phyloP scores from a whole-genome alignment of 53 echinoderm and acorn worm species.

The Zoroaster sp. region DNA sequence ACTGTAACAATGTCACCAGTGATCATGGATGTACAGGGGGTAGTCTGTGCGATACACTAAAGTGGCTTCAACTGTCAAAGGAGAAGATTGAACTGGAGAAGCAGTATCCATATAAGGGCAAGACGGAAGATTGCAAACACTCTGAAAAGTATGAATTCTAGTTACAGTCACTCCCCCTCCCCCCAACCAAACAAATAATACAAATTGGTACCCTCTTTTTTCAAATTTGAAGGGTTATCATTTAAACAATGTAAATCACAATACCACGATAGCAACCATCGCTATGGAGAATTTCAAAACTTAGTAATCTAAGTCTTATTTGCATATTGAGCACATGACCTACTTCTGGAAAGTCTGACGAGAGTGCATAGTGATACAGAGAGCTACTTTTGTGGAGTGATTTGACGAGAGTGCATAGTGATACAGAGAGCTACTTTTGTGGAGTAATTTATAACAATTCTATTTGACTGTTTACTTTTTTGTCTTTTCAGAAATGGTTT shows the following conservation, averaged over 20 bases:
- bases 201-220: too few relatives aligned
- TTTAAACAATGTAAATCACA: neutral
- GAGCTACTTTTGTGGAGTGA: too few relatives aligned
- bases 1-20: conserved; percentile 62
- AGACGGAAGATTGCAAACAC: conserved; percentile 55
- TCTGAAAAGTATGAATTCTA: conserved; percentile 39
- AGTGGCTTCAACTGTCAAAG: conserved; percentile 73
- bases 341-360: too few relatives aligned
- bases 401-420: too few relatives aligned
- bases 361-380: too few relatives aligned
- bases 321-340: too few relatives aligned
- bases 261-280: neutral
- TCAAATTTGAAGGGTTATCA: too few relatives aligned
- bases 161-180: too few relatives aligned
- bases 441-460: too few relatives aligned
- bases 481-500: conserved; percentile 31
- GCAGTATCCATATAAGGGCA: conserved; percentile 70
- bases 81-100: conserved; percentile 63
- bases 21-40: conserved; percentile 84
- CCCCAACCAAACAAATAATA: too few relatives aligned
- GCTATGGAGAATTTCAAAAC: neutral
- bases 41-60: conserved; percentile 59
- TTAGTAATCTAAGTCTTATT: too few relatives aligned
- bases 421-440: too few relatives aligned
- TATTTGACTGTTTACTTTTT: neutral